phyloP scores from a whole-genome alignment of 2,797 vertebrate species.

The Pachyuromys duprasi region DNA sequence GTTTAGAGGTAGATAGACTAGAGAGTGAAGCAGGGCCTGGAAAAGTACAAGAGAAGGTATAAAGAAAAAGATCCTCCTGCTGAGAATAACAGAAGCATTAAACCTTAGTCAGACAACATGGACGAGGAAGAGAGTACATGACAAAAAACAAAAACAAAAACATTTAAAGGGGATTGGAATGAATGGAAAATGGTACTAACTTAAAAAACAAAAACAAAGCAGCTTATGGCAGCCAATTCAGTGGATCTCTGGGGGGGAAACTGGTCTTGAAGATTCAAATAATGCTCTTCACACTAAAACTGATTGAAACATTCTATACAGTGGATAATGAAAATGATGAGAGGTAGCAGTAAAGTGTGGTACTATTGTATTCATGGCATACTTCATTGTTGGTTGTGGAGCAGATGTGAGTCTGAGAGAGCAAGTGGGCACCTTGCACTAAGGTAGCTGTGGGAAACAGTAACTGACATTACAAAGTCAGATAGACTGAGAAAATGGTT shows the following conservation, averaged over 20 bases:
- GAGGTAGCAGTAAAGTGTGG: fast-evolving
- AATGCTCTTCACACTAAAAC: neutral
- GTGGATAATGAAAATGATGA: neutral
- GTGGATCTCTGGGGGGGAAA: no score
- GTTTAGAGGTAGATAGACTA: neutral
- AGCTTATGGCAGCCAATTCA: neutral
- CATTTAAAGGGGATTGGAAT: neutral
- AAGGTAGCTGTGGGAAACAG: neutral
- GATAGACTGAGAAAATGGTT: neutral
- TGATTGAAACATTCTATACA: neutral
- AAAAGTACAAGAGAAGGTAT: neutral
- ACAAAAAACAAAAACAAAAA: no score
- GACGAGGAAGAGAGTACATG: no score
- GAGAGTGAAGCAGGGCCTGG: neutral
- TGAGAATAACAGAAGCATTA: no score
- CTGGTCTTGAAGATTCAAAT: neutral
- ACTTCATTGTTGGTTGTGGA: neutral
- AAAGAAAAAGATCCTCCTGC: neutral
- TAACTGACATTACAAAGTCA: neutral
- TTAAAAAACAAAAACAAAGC: neutral
- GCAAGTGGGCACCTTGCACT: neutral
- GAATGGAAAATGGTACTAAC: neutral
- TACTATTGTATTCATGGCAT: neutral
- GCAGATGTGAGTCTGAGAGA: no score
- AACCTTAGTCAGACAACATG: neutral